Percentiles rank a stretch among this genome's conserved stretches.
Evolutionary conservation across 2,797 vertebrate genomes (phyloP).

Genomic region (Hippoglossus hippoglossus): DNA sequence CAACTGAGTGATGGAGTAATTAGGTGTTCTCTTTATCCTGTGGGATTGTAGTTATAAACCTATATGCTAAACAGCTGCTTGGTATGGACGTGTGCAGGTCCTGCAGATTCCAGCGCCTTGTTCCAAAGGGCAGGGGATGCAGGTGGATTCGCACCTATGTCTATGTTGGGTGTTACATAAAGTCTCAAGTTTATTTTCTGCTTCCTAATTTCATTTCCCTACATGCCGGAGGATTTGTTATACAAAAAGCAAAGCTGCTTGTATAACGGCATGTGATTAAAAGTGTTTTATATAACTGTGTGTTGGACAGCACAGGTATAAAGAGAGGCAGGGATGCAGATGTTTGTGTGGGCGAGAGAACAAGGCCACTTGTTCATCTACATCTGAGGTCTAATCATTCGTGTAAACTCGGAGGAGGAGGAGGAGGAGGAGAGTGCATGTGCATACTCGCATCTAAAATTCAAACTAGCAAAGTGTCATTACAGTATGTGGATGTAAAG

Average conservation of each 20-base stretch:
- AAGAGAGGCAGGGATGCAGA: slow-evolving; percentile 27
- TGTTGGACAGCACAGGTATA: slow-evolving; percentile 13
- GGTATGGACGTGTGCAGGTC: slow-evolving; percentile 44
- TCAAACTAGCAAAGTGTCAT: slow-evolving; percentile 47
- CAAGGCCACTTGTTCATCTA: slow-evolving; percentile 66
- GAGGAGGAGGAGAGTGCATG: slow-evolving; percentile 48
- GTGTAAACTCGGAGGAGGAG: slow-evolving; percentile 37
- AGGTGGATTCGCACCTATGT: neutral
- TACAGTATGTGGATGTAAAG: slow-evolving; percentile 36
- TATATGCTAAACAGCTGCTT: slow-evolving; percentile 72
- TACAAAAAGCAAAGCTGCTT: slow-evolving; percentile 9
- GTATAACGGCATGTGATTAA: neutral
- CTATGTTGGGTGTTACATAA: neutral
- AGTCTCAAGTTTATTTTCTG: neutral
- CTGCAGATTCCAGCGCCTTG: slow-evolving; percentile 10
- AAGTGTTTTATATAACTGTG: neutral
- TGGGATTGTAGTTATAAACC: slow-evolving; percentile 58
- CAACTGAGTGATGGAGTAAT: slow-evolving; percentile 71
- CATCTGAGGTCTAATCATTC: slow-evolving; percentile 66
- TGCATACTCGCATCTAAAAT: slow-evolving; percentile 57
- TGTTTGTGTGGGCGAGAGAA: slow-evolving; percentile 59
- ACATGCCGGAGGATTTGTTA: neutral
- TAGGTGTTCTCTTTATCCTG: slow-evolving; percentile 61
- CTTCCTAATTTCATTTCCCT: neutral
- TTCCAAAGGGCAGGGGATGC: slow-evolving; percentile 22